A percentile compares a stretch with the other conserved stretches of the same genome.
These are phyloP conservation scores for Philopedon plagiatum DNA, from an alignment of 2,888 invertebrate species.

Conservation along the genomic window DNA sequence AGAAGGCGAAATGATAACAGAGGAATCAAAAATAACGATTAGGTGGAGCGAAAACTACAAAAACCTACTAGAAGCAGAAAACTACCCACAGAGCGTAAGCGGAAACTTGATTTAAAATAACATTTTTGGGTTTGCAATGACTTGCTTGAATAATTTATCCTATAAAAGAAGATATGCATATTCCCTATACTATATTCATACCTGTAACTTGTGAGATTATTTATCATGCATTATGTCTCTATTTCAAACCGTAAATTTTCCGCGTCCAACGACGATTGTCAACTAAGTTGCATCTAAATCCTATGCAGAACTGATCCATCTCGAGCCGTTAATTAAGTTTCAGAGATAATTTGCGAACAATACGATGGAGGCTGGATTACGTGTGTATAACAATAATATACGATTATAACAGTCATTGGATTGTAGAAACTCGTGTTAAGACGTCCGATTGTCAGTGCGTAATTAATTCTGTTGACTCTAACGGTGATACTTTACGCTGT, in stretches of 20 bases:
- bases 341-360: constrained; percentile 35
- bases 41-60: no score
- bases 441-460: constrained; percentile 22
- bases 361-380: constrained; percentile 22
- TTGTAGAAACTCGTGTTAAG: constrained; percentile 25
- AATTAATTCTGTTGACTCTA: constrained; percentile 22
- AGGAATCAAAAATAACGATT: no score
- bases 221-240: not conserved
- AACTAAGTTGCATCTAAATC: constrained; percentile 3
- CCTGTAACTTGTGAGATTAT: not conserved
- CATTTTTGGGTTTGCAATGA: no score
- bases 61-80: no score
- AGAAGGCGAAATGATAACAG: no score
- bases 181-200: no score
- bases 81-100: no score
- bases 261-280: not conserved
- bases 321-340: constrained; percentile 36
- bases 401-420: constrained; percentile 29
- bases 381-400: constrained; percentile 41
- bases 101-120: no score
- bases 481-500: not conserved
- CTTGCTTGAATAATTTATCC: no score
- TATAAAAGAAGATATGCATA: no score
- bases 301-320: not conserved
- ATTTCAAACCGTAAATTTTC: not conserved